A percentile compares a stretch with the other conserved stretches of the same genome.
phyloP scores from a whole-genome alignment of 2,888 invertebrate genomes.

The Eulithis prunata region DNA sequence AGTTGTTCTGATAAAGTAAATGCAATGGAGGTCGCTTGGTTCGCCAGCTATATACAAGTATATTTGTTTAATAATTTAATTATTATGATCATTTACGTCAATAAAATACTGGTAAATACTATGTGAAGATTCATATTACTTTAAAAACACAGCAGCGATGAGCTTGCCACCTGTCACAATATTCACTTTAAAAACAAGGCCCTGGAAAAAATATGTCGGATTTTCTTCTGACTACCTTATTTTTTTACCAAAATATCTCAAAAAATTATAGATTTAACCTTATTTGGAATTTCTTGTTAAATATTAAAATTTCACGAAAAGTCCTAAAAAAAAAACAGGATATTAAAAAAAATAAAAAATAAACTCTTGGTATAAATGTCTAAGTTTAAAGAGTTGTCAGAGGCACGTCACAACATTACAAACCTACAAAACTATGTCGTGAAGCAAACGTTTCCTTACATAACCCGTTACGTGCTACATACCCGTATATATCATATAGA shows the following conservation, averaged over 20 bases:
- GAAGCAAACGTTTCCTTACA: slow-evolving; percentile 20
- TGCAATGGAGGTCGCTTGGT: slow-evolving; percentile 62
- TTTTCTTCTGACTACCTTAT: too few relatives aligned
- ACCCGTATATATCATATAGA: slow-evolving; percentile 23
- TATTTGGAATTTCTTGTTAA: too few relatives aligned
- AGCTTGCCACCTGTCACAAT: neutral
- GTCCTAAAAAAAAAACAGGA: too few relatives aligned
- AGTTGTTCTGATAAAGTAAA: slow-evolving; percentile 67
- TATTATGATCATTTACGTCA: neutral
- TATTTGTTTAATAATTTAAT: slow-evolving; percentile 7
- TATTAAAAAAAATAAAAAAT: too few relatives aligned
- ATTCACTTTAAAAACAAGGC: too few relatives aligned
- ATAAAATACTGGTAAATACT: neutral
- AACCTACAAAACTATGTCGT: neutral
- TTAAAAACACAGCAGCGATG: neutral
- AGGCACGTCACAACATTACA: neutral
- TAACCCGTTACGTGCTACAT: slow-evolving; percentile 34
- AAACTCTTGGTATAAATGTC: neutral
- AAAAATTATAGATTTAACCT: too few relatives aligned
- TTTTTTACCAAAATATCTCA: too few relatives aligned
- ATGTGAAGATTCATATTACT: neutral
- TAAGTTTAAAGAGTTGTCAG: neutral
- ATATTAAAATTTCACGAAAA: too few relatives aligned
- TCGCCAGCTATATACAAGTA: slow-evolving; percentile 4
- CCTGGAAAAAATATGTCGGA: too few relatives aligned